These are phyloP conservation scores for Caerostris extrusa DNA, from an alignment of 1,140 invertebrate species.

Conservation along the genomic window DNA sequence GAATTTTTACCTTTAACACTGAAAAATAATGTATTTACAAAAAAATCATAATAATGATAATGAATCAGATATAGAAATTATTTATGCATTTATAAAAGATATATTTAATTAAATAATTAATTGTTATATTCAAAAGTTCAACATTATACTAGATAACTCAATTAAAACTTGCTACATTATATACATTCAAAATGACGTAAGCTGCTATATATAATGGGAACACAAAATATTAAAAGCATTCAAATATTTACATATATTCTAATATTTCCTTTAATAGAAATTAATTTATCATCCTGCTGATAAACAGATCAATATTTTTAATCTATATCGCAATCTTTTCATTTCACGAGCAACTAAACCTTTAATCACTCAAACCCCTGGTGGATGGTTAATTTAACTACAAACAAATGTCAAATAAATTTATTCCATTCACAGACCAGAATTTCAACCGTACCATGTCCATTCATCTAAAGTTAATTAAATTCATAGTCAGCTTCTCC, in stretches of 20 bases:
- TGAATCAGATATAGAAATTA: too few species aligned
- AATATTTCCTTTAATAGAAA: not conserved
- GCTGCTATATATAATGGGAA: too few species aligned
- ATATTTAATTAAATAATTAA: too few species aligned
- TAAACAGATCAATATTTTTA: not conserved
- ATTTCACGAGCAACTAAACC: not conserved
- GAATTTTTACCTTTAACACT: too few species aligned
- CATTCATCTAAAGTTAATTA: conserved; percentile 43
- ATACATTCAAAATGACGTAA: too few species aligned
- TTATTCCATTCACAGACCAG: not conserved
- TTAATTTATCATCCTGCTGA: not conserved
- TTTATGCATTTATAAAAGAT: too few species aligned
- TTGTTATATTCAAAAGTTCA: too few species aligned
- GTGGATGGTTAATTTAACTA: conserved; percentile 26
- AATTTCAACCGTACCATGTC: not conserved
- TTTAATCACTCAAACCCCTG: not conserved
- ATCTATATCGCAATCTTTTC: not conserved
- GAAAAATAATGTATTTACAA: too few species aligned
- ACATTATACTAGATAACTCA: too few species aligned
- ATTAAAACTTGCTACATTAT: too few species aligned
- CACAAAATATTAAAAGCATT: too few species aligned
- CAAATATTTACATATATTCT: not conserved
- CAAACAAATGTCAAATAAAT: conserved; percentile 21
- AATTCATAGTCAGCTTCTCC: conserved; percentile 31
- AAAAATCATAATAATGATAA: too few species aligned